Evolutionary conservation across 2,888 invertebrate species (phyloP), one percentile per base, ranked within the genome.

Genomic region (Acrobasis repandana): DNA sequence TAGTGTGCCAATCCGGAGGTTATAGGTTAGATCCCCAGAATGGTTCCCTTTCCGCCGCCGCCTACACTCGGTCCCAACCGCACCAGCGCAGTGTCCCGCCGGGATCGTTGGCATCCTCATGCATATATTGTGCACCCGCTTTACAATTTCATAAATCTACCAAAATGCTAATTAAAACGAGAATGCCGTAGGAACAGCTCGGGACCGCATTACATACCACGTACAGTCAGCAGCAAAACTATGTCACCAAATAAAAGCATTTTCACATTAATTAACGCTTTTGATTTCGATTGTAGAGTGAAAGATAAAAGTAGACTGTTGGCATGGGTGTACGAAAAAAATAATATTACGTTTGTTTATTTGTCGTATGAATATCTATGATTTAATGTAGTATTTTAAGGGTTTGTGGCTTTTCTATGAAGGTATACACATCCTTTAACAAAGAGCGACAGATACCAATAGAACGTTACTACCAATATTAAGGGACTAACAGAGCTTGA

Each of bases 141-240:
- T 71, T 69, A 72, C 68, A 70, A 69, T 70, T 70, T 69, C 72
- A 71, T 70, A 73, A 72, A 75, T 75, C 71, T 67, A 71, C 72
- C 65, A 62, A 67, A 74, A 72, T 68, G 69, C 68, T 73, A 75
- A 78, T 77, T 76, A 75, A 72, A 75, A 68, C 61, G 66, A 63
- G 68, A 66, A 67, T 67, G 67, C 58, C 67, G 51, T 60, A 63
- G 65, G 61, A 67, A 72, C 71, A 65, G 63, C 68, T 64, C 60
- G 61, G 56, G 52, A 58, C 64, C 65, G 61, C 58, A 57, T 50
- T 51, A 52, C 52, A 62, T 67, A 68, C n/a, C 2, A 50, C 28
- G 28, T 9, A 50, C 50, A 50, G 11, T 50, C 28, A 8, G 20
- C 68, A n/a, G n/a, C n/a, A n/a, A n/a, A n/a, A n/a, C n/a, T n/a